Evolutionary conservation across 2,797 vertebrate species (phyloP).

Genomic region (Aulostomus chinensis): DNA sequence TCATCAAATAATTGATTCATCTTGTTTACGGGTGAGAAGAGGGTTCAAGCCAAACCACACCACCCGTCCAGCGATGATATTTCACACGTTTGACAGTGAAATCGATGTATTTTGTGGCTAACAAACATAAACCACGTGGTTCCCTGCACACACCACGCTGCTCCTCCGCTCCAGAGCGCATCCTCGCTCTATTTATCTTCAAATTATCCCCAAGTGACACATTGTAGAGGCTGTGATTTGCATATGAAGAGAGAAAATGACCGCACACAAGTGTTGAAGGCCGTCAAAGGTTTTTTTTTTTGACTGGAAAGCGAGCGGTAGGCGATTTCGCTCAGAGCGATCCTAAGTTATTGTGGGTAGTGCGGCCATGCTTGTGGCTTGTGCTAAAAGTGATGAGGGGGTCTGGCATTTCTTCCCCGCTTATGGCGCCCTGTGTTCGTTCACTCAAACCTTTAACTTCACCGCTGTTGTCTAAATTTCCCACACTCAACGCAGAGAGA

Average conservation of each 20-base stretch:
- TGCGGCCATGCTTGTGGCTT: constrained; percentile 88
- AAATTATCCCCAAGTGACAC: constrained; percentile 19
- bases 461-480: background rate
- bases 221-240: constrained; percentile 8
- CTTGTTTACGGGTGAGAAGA: background rate
- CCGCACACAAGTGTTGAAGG: background rate
- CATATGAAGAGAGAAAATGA: background rate
- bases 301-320: too few species aligned
- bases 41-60: constrained; percentile 2
- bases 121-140: constrained; percentile 95
- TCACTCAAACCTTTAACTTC: background rate
- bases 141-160: constrained; percentile 85
- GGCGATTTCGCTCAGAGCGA: constrained; percentile 35
- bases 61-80: constrained; percentile 9
- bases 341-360: constrained; percentile 79
- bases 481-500: background rate
- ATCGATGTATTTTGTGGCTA: constrained; percentile 79
- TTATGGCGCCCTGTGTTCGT: constrained; percentile 11
- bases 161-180: constrained; percentile 65
- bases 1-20: constrained; percentile 7
- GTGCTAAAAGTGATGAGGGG: constrained; percentile 54
- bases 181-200: constrained; percentile 48
- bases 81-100: constrained; percentile 56
- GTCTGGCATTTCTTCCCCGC: constrained; percentile 62
- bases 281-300: background rate